Percentiles rank a stretch among this genome's conserved stretches.
Evolutionary conservation across 2,113 vertebrate genomes (phyloP).

Genomic region (Phrynosoma platyrhinos): DNA sequence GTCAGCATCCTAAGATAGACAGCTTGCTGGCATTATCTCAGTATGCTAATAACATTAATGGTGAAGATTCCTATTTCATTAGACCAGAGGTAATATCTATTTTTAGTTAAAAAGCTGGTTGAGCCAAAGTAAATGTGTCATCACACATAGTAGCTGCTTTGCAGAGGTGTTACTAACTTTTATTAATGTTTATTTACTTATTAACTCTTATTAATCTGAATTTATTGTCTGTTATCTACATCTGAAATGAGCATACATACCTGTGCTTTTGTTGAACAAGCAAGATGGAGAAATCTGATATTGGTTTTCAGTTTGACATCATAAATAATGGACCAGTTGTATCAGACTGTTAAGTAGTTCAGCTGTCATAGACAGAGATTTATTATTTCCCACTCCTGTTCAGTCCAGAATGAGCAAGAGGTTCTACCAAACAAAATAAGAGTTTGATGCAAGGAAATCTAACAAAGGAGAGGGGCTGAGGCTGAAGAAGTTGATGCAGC

Average conservation of each 20-base stretch:
- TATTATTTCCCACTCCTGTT: background rate
- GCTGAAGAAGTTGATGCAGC: background rate
- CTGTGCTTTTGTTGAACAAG: background rate
- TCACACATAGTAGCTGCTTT: background rate
- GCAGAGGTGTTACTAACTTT: background rate
- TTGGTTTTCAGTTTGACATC: background rate
- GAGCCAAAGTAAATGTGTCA: background rate
- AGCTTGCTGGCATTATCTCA: background rate
- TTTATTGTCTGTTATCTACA: background rate
- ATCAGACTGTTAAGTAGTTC: background rate
- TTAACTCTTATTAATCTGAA: background rate
- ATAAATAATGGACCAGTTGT: background rate
- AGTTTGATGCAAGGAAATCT: background rate
- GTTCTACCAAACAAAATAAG: conserved; percentile 7
- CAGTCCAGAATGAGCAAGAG: background rate
- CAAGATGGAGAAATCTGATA: background rate
- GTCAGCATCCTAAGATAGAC: background rate
- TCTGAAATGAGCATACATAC: background rate
- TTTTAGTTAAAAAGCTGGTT: background rate
- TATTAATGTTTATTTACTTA: background rate
- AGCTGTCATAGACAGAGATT: background rate
- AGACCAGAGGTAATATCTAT: background rate
- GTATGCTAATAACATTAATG: background rate
- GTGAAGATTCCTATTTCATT: background rate
- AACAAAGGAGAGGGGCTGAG: background rate